These are phyloP conservation scores for Pherbina coryleti DNA, from an alignment of 2,888 invertebrate genomes.

Conservation along the genomic window DNA sequence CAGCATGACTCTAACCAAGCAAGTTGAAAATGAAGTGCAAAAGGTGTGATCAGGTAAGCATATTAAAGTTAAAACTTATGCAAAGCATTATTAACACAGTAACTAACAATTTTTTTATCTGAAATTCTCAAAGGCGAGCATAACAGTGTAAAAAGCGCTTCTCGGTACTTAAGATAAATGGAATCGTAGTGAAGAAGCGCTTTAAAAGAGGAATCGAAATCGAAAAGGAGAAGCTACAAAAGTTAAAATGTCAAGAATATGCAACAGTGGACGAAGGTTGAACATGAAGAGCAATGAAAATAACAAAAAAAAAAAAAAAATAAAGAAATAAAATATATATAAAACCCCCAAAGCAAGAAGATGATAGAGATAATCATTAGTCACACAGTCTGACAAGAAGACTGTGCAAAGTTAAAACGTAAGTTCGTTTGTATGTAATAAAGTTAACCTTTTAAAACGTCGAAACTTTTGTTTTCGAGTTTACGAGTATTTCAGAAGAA, in stretches of 20 bases:
- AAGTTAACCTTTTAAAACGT: too few species aligned
- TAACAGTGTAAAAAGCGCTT: background rate
- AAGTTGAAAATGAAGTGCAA: too few species aligned
- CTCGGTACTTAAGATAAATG: background rate
- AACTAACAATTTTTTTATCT: background rate
- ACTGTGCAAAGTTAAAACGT: too few species aligned
- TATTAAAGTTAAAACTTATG: too few species aligned
- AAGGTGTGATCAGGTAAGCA: too few species aligned
- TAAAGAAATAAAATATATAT: background rate
- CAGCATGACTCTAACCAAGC: too few species aligned
- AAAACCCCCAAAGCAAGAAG: background rate
- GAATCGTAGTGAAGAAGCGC: background rate
- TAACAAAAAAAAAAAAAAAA: background rate
- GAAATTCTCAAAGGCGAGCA: background rate
- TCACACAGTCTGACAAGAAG: background rate
- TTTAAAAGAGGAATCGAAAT: background rate
- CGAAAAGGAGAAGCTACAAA: slow-evolving; percentile 7
- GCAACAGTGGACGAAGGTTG: background rate
- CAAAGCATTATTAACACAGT: too few species aligned
- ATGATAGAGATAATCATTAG: background rate
- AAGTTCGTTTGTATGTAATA: too few species aligned
- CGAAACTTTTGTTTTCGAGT: too few species aligned
- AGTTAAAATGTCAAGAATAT: slow-evolving; percentile 26
- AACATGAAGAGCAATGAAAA: background rate
- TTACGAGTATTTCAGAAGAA: too few species aligned